Percentiles rank a stretch among this genome's conserved stretches.
Evolutionary conservation across 2,113 vertebrate genomes (phyloP).

Genomic region (Hippocampus abdominalis): DNA sequence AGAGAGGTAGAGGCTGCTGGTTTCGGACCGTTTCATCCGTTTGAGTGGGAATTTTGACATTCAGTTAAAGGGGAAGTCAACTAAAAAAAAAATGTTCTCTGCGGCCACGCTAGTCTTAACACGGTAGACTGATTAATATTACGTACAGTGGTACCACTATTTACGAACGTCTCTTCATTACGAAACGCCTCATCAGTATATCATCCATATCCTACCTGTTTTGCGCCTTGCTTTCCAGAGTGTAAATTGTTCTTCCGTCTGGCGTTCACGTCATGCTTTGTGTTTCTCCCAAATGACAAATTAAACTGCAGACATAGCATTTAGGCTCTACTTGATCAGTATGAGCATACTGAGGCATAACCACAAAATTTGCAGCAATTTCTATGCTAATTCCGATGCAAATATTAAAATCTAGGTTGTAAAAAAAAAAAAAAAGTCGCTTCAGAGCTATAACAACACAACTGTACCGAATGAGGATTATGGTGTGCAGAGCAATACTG

Average conservation of each 20-base stretch:
- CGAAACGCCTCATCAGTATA: too few relatives aligned
- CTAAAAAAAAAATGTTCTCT: too few relatives aligned
- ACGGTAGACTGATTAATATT: too few relatives aligned
- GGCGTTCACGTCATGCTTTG: conserved; percentile 7
- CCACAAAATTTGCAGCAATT: conserved; percentile 13
- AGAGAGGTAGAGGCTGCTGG: background rate
- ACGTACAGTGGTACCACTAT: too few relatives aligned
- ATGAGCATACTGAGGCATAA: conserved; percentile 6
- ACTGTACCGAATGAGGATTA: conserved; percentile 12
- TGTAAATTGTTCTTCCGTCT: conserved; percentile 16
- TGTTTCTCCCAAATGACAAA: background rate
- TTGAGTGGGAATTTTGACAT: background rate
- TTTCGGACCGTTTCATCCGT: background rate
- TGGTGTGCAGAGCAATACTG: background rate
- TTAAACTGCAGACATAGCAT: conserved; percentile 4
- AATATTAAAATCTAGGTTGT: conserved; percentile 6
- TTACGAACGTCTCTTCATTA: too few relatives aligned
- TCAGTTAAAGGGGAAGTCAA: background rate
- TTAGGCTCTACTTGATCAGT: conserved; percentile 1
- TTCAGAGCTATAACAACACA: too few relatives aligned
- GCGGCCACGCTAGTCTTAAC: too few relatives aligned
- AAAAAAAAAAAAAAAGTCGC: background rate
- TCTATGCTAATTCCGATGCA: background rate
- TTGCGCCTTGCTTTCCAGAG: background rate
- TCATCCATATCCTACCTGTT: background rate